Base-by-base conservation (phyloP, 2,797 vertebrate genomes). In the Pangasius sanitwongsei region DNA sequence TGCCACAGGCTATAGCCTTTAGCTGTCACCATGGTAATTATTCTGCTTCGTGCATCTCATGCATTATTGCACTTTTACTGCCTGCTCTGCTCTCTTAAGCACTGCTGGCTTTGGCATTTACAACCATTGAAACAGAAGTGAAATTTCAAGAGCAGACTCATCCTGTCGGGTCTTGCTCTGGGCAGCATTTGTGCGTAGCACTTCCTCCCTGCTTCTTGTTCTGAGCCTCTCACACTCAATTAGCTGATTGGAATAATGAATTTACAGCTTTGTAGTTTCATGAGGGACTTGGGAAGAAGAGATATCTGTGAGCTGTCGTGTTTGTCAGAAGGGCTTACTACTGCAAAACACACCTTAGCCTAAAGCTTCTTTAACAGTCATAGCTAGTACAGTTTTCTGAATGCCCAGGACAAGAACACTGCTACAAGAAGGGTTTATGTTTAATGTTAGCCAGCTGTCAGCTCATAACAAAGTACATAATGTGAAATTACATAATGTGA, bases 201-300 rank as follows among this genome's bases (percentile, higher is more conserved):
- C 92, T 94, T 93, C 91, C 92, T 86, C 80, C 59, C 90, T 90
- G 90, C 93, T 93, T 88, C 92, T 92, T 90, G 94, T 93, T 93
- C 94, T 92, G 89, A 80, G 88, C 94, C 93, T 96, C 96, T 96
- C 96, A 95, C 93, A 94, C 92, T 93, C 92, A 93, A 90, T 97
- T 95, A 96, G 94, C 90, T 94, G 94, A 95, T 90, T 93, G 93
- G 89, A 94, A 94, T 94, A 94, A 96, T 94, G 94, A 96, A 94
- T 95, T 95, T 92, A 94, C 94, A 83, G 86, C 92, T 94, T 93
- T 96, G 93, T 94, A 95, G 95, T 95, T 96, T 96, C 95, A 96
- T 95, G 94, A 94, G 92, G 91, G 92, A 89, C 91, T 88, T 89
- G 87, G 87, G 72, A 93, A 86, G 82, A 92, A 90, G 91, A 92